Percentiles rank a stretch among this genome's conserved stretches.
Conservation (phyloP, 2,113 vertebrate species). For the Thinocorus orbignyianus region DNA sequence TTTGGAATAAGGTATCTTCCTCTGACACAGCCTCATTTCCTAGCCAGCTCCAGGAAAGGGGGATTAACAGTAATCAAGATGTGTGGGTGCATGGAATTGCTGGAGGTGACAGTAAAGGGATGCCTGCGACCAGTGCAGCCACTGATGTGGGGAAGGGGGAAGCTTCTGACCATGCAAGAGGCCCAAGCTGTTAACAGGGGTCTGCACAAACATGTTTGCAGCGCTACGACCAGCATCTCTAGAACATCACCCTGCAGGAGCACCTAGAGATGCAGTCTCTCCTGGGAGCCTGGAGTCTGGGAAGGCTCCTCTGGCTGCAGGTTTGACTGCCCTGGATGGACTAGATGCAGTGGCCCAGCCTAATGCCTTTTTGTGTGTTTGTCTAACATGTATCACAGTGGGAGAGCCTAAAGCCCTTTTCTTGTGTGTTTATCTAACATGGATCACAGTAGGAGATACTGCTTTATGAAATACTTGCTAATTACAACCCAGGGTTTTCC, state of each 20-base stretch:
- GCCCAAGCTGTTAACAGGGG: background rate
- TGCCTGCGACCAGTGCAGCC: background rate
- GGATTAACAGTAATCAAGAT: rapidly evolving
- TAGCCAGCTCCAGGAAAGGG: background rate
- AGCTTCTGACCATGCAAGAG: background rate
- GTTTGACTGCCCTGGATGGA: background rate
- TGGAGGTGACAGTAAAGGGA: background rate
- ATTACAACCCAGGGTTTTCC: background rate
- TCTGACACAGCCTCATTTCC: background rate
- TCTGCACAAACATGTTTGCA: background rate
- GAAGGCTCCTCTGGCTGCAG: background rate
- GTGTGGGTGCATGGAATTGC: background rate
- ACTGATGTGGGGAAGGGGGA: background rate
- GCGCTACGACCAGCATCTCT: background rate
- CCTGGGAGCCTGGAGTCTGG: rapidly evolving
- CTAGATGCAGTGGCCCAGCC: background rate
- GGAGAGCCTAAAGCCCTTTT: background rate
- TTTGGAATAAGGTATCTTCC: background rate
- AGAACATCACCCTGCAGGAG: background rate
- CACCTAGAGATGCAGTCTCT: background rate
- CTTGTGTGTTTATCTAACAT: background rate
- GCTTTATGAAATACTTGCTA: conserved; percentile 11
- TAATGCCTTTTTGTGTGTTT: background rate
- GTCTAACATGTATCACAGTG: background rate
- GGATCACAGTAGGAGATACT: background rate